phyloP scores from a whole-genome alignment of 1,140 invertebrate species.

The Protaetia brevitarsis region DNA sequence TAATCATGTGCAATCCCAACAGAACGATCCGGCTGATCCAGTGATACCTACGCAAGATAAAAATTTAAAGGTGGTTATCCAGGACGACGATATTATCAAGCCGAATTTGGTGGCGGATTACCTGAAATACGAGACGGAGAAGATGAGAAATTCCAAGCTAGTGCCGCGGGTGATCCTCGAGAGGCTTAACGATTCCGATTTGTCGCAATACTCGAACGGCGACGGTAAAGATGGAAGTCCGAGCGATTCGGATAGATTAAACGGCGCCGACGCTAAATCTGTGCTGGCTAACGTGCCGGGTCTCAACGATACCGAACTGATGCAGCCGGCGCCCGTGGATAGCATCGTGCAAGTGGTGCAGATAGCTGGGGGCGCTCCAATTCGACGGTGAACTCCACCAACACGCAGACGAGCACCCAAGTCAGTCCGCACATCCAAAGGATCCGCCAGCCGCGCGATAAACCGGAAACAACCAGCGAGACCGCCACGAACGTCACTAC shows the following conservation, averaged over 20 bases:
- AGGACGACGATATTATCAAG: conserved; percentile 12
- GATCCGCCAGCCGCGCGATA: conserved; percentile 48
- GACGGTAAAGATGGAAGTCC: neutral
- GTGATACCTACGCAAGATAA: neutral
- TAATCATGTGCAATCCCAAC: conserved; percentile 15
- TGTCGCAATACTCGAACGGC: neutral
- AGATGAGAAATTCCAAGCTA: neutral
- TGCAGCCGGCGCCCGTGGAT: conserved; percentile 53
- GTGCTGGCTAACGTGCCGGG: conserved; percentile 54
- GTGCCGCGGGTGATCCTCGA: conserved; percentile 33
- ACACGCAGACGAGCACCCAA: conserved; percentile 45
- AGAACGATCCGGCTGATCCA: neutral
- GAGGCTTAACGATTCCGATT: conserved; percentile 28
- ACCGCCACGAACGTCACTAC: conserved; percentile 41
- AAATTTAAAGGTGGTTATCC: conserved; percentile 5
- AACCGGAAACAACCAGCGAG: conserved; percentile 38
- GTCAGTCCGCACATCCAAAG: conserved; percentile 50
- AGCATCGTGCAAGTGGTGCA: conserved; percentile 61
- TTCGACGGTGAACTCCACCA: conserved; percentile 35
- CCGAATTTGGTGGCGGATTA: conserved; percentile 9
- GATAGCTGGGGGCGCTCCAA: conserved; percentile 46
- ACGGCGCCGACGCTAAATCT: conserved; percentile 29
- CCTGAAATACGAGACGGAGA: neutral
- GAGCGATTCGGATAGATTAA: neutral
- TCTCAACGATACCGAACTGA: conserved; percentile 56